Conservation (phyloP, 2,113 vertebrate species). For the Pelusios castaneus region DNA sequence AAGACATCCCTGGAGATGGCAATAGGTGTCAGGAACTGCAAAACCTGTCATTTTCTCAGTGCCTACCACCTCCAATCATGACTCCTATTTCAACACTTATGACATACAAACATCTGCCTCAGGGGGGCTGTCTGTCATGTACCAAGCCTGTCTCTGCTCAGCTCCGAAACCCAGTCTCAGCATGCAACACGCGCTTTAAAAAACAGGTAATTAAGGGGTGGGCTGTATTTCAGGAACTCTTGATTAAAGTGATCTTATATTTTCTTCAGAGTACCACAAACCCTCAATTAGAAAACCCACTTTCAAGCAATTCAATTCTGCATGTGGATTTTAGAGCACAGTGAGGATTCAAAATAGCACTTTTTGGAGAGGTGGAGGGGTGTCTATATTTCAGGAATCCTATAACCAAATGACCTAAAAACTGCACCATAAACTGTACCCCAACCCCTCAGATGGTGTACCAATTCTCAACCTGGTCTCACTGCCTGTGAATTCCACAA, state of each 20-base stretch:
- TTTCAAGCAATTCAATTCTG: not conserved
- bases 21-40: accelerated
- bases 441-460: not conserved
- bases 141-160: too few relatives aligned
- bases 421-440: not conserved
- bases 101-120: accelerated
- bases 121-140: not conserved
- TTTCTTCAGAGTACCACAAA: not conserved
- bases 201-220: not conserved
- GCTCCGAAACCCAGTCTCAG: not conserved
- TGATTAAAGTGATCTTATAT: not conserved
- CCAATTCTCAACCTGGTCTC: not conserved
- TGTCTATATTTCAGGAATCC: not conserved
- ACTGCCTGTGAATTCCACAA: not conserved
- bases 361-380: not conserved
- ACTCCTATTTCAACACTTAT: not conserved
- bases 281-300: accelerated
- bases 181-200: not conserved
- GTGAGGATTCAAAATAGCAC: not conserved
- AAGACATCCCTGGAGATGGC: not conserved
- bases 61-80: accelerated
- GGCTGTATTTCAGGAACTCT: not conserved
- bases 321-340: not conserved
- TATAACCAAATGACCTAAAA: not conserved
- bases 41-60: accelerated